phyloP scores from a whole-genome alignment of 2,888 invertebrate genomes.

The Notocelia uddmanniana region DNA sequence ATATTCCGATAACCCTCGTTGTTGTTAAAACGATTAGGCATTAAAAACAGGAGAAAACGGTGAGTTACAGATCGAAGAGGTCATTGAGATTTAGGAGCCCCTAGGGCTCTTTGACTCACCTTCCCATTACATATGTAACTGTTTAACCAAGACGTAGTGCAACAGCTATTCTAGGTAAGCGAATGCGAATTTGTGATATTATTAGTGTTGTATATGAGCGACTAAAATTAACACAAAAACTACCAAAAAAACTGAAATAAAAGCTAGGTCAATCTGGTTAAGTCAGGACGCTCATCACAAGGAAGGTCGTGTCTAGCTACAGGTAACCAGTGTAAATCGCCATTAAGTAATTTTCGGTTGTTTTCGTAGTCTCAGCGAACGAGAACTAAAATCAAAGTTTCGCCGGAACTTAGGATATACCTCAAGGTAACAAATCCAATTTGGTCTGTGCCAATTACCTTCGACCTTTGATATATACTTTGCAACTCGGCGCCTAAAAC shows the following conservation, averaged over 20 bases:
- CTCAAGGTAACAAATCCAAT: slow-evolving; percentile 34
- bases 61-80: too few relatives aligned
- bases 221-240: too few relatives aligned
- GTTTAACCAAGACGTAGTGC: too few relatives aligned
- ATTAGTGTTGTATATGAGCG: too few relatives aligned
- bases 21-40: too few relatives aligned
- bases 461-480: slow-evolving; percentile 31
- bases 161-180: too few relatives aligned
- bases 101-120: too few relatives aligned
- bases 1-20: too few relatives aligned
- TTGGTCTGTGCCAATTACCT: slow-evolving; percentile 32
- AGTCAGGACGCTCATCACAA: background rate
- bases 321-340: background rate
- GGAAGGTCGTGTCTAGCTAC: background rate
- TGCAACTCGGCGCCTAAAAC: slow-evolving; percentile 14
- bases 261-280: background rate
- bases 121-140: too few relatives aligned
- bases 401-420: slow-evolving; percentile 18
- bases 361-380: slow-evolving; percentile 15
- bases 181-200: too few relatives aligned
- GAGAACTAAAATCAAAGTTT: slow-evolving; percentile 1
- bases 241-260: background rate
- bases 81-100: too few relatives aligned
- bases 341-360: slow-evolving; percentile 15
- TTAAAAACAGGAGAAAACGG: too few relatives aligned